Evolutionary conservation across 2,113 vertebrate genomes (phyloP).

Genomic region (Stegostoma tigrinum): DNA sequence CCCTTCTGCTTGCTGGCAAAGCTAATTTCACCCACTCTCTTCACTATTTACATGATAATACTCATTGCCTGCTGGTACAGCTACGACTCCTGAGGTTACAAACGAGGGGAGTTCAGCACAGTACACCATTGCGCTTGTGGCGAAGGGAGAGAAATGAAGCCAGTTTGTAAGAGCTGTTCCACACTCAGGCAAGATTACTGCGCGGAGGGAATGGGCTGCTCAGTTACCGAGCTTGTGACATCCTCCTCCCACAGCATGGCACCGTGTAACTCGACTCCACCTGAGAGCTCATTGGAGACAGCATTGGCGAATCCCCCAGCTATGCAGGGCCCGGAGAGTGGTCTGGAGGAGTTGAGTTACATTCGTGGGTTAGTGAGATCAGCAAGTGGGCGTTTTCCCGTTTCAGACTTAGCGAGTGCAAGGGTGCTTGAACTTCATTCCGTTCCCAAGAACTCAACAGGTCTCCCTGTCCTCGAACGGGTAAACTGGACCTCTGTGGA

Average conservation of each 20-base stretch:
- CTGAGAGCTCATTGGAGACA: neutral
- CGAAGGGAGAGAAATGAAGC: neutral
- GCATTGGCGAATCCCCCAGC: neutral
- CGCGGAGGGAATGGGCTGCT: neutral
- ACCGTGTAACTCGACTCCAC: neutral
- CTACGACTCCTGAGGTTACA: neutral
- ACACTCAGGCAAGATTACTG: neutral
- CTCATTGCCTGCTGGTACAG: neutral
- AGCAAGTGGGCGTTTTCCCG: slow-evolving; percentile 21
- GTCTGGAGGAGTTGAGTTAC: slow-evolving; percentile 22
- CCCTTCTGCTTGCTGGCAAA: neutral
- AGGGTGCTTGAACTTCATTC: slow-evolving; percentile 14
- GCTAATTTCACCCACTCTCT: neutral
- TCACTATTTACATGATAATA: neutral
- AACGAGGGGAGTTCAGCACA: neutral
- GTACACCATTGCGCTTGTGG: neutral
- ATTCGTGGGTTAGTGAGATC: neutral
- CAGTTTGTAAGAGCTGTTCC: neutral
- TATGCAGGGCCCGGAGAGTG: neutral
- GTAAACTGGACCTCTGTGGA: neutral
- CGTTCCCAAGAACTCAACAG: slow-evolving; percentile 29
- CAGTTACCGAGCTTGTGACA: neutral
- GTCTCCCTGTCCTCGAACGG: neutral
- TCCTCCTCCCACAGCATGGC: too few relatives aligned
- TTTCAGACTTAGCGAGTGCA: neutral